Evolutionary conservation across 2,888 invertebrate species (phyloP), one percentile per base, ranked within the genome.

Genomic region (Zaprionus bogoriensis): DNA sequence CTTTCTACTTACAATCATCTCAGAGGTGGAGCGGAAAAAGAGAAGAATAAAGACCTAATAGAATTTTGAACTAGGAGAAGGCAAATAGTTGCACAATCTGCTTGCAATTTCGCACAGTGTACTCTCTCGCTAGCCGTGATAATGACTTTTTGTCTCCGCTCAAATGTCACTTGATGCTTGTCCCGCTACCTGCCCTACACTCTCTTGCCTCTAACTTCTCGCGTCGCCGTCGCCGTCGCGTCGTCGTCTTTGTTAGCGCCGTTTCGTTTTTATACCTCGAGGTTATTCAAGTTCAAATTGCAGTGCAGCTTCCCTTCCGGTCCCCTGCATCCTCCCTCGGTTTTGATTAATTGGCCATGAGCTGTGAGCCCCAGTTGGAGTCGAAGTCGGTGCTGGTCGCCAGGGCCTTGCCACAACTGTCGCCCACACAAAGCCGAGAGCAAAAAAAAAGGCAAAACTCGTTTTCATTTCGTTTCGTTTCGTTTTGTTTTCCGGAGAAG

Each of bases 91-190:
- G 2, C 6, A 2, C 30, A 30, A 6, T n/a, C 12, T 5, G 0
- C 6, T 12, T n/a, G 5, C 12, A 30, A 41, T 41, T 57, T 30
- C 28, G 17, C 32, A 17, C 32, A 10, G 19, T 20, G 20, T 28
- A 36, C 48, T 41, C 52, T 27, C 57, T 80, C 84, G 87, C 71
- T 77, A 80, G 86, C 73, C 81, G 75, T 83, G 81, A 86, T 86
- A 82, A 82, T 82, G 81, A 82, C 81, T 82, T 82, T 81, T 82
- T 82, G 81, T 82, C 81, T 87, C 75, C 77, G 73, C 86, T 83
- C 86, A 80, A 83, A 81, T 83, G 86, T 81, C 81, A 86, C 86
- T 81, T 81, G 81, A 81, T 79, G 80, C 77, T 62, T 20, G 45
- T 47, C 28, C 25, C 55, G 22, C 50, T 50, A 23, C 44, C 52